Evolutionary conservation across 2,888 invertebrate species (phyloP).

Genomic region (Parnassius apollo): DNA sequence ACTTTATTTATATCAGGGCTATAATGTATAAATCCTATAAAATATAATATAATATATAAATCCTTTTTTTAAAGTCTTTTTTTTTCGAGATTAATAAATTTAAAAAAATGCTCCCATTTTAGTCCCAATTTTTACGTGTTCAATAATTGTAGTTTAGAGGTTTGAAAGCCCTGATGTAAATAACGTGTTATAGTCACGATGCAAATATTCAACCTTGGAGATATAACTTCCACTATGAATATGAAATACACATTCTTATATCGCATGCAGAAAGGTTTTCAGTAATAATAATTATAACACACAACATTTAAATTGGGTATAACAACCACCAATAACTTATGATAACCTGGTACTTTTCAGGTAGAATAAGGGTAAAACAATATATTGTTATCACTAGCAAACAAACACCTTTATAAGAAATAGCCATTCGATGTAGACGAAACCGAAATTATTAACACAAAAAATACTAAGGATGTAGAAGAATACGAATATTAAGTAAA

Average conservation of each 20-base stretch:
- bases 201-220: background rate
- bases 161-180: constrained; percentile 3
- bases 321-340: background rate
- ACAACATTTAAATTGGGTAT: background rate
- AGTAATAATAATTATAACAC: background rate
- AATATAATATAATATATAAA: too few relatives aligned
- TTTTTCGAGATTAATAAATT: too few relatives aligned
- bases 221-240: background rate
- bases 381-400: too few relatives aligned
- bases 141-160: too few relatives aligned
- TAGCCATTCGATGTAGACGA: too few relatives aligned
- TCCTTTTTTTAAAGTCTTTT: too few relatives aligned
- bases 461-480: too few relatives aligned
- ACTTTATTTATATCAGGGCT: constrained; percentile 5
- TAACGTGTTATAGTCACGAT: background rate
- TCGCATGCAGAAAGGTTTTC: background rate
- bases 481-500: too few relatives aligned
- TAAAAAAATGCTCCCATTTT: too few relatives aligned
- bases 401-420: background rate
- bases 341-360: constrained; percentile 12
- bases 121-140: too few relatives aligned
- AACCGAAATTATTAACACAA: too few relatives aligned
- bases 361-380: background rate
- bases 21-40: too few relatives aligned
- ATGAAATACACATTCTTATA: background rate